Conservation (phyloP, 30 jellyfish, hydroid and myxozoan species). For the Catostylus mosaicus region DNA sequence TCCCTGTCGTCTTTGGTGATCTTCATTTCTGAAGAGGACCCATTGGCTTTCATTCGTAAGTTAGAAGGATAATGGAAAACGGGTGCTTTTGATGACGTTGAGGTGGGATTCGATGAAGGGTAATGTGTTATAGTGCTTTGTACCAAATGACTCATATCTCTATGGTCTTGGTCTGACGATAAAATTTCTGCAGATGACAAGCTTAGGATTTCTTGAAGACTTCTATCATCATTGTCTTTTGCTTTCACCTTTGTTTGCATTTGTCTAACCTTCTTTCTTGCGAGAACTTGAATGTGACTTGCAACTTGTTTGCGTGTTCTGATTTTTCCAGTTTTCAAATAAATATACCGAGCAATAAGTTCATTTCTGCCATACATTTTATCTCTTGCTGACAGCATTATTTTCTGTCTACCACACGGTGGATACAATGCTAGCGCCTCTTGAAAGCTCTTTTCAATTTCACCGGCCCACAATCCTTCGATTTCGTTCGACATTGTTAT, state of each 20-base stretch:
- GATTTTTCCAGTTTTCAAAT: constrained; percentile 90
- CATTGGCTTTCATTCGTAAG: constrained; percentile 36
- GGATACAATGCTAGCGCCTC: constrained; percentile 97
- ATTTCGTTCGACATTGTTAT: constrained; percentile 59
- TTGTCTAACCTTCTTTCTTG: constrained; percentile 88
- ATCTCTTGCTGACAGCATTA: constrained; percentile 97
- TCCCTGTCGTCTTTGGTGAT: constrained; percentile 17
- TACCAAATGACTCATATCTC: constrained; percentile 5
- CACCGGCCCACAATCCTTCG: constrained; percentile 99
- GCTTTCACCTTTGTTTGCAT: constrained; percentile 74
- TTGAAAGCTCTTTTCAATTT: constrained; percentile 91
- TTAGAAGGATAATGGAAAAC: constrained; percentile 58
- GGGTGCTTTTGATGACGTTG: constrained; percentile 29
- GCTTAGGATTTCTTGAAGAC: constrained; percentile 59
- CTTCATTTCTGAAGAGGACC: background rate
- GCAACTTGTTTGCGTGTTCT: constrained; percentile 98
- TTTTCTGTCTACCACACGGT: constrained; percentile 99
- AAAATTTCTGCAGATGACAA: constrained; percentile 77
- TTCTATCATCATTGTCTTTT: constrained; percentile 24
- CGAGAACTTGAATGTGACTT: constrained; percentile 98
- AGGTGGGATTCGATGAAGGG: constrained; percentile 19
- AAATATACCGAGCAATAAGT: constrained; percentile 91
- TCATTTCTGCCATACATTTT: constrained; percentile 98
- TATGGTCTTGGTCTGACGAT: constrained; percentile 56
- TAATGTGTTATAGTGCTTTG: background rate